Evolutionary conservation across 2,797 vertebrate genomes (phyloP).

Genomic region (Xerus rutilus): DNA sequence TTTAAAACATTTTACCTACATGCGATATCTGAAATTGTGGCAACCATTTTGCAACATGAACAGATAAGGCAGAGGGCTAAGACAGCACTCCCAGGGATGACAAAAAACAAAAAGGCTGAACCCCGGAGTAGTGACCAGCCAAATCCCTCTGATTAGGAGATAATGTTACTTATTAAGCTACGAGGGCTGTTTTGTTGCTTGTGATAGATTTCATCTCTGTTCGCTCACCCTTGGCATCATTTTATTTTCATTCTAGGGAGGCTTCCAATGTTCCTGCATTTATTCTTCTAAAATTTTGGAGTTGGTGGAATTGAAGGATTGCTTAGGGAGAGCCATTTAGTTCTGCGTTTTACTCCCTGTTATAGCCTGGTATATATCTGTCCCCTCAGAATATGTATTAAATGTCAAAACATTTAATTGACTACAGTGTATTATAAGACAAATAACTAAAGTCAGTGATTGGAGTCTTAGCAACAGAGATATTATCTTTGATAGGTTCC

Average conservation of each 20-base stretch:
- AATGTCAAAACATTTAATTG: not conserved
- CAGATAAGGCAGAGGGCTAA: not conserved
- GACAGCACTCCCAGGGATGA: not conserved
- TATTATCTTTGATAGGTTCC: not conserved
- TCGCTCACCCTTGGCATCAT: not conserved
- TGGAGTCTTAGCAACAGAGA: not conserved
- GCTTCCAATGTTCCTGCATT: not conserved
- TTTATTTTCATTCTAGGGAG: not conserved
- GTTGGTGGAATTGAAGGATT: not conserved
- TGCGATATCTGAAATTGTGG: slow-evolving; percentile 26
- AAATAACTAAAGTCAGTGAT: not conserved
- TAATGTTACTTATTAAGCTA: slow-evolving; percentile 32
- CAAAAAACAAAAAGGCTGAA: not conserved
- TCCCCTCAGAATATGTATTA: not conserved
- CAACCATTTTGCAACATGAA: not conserved
- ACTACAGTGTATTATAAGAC: not conserved
- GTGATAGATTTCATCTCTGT: not conserved
- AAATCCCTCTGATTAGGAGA: not conserved
- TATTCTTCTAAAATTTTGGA: not conserved
- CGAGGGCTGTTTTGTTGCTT: not conserved
- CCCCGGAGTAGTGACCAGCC: not conserved
- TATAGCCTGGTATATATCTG: not conserved
- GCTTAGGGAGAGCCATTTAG: not conserved
- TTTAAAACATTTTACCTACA: not conserved
- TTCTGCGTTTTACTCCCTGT: not conserved